Evolutionary conservation across 1,140 invertebrate species (phyloP).

Genomic region (Babylonia areolata): DNA sequence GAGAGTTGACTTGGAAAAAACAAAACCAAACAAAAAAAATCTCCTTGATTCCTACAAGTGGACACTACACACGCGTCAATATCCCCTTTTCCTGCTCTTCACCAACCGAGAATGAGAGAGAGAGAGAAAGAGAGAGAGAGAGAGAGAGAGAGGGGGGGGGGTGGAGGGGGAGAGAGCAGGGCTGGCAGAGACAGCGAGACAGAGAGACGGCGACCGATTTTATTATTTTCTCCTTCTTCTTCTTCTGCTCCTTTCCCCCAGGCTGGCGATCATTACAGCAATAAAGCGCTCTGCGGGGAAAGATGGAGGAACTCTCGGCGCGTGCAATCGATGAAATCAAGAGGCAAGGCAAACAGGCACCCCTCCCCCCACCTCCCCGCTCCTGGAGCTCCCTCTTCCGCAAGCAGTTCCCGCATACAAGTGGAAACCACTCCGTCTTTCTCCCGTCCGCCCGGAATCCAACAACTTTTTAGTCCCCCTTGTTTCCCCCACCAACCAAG

Average conservation of each 20-base stretch:
- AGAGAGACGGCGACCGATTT: neutral
- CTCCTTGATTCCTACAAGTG: too few relatives aligned
- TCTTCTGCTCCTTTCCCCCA: neutral
- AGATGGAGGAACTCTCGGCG: neutral
- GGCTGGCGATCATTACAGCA: neutral
- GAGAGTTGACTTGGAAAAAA: too few relatives aligned
- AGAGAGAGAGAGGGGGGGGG: neutral
- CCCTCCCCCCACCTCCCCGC: neutral
- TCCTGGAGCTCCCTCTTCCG: neutral
- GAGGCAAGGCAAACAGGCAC: constrained; percentile 13
- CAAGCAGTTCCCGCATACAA: neutral
- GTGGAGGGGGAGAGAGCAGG: neutral
- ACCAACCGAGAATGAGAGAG: neutral
- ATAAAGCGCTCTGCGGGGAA: neutral
- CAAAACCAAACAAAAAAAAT: too few relatives aligned
- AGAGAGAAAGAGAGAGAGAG: constrained; percentile 30
- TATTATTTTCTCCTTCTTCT: too few relatives aligned
- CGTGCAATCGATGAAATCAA: constrained; percentile 4
- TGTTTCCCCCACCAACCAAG: neutral
- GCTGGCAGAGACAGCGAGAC: neutral
- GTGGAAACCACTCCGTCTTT: constrained; percentile 14
- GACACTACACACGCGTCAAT: too few relatives aligned
- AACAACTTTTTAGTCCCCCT: constrained; percentile 4
- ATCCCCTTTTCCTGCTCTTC: too few relatives aligned
- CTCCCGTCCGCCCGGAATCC: constrained; percentile 1